Evolutionary conservation across 1,140 invertebrate genomes (phyloP).

Genomic region (Sminthurides bifidus): DNA sequence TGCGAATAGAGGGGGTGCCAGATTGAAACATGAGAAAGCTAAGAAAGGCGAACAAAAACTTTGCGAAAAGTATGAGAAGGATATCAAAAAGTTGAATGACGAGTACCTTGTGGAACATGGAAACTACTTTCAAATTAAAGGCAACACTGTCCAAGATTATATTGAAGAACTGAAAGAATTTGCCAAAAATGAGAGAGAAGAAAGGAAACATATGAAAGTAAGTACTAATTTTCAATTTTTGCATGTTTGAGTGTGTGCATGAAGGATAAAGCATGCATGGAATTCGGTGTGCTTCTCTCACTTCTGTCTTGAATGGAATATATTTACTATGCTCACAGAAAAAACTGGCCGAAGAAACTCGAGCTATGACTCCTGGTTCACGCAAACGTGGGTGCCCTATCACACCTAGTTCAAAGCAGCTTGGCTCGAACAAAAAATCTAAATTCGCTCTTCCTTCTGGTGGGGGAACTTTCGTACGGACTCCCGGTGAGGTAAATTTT

Average conservation of each 20-base stretch:
- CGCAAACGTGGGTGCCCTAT: too few relatives aligned
- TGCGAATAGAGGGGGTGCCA: conserved; percentile 18
- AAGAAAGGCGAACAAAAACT: conserved; percentile 14
- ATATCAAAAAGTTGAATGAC: conserved; percentile 5
- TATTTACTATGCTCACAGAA: too few relatives aligned
- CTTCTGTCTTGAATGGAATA: background rate
- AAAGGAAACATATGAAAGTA: conserved; percentile 16
- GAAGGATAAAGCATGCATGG: background rate
- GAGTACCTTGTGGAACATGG: conserved; percentile 1
- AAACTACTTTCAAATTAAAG: conserved; percentile 9
- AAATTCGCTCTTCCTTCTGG: too few relatives aligned
- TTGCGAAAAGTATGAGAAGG: conserved; percentile 20
- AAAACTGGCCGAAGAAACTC: background rate
- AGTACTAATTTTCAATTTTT: background rate
- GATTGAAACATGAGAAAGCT: conserved; percentile 23
- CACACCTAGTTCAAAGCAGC: too few relatives aligned
- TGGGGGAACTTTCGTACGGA: too few relatives aligned
- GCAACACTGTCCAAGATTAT: conserved; percentile 1
- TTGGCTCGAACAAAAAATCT: too few relatives aligned
- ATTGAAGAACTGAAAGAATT: conserved; percentile 13
- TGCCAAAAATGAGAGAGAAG: conserved; percentile 12
- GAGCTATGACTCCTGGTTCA: background rate
- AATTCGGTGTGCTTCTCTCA: background rate
- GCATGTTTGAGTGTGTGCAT: background rate
- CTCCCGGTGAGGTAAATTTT: too few relatives aligned